phyloP scores from a whole-genome alignment of 2,797 vertebrate genomes.

The Ceryle rudis region DNA sequence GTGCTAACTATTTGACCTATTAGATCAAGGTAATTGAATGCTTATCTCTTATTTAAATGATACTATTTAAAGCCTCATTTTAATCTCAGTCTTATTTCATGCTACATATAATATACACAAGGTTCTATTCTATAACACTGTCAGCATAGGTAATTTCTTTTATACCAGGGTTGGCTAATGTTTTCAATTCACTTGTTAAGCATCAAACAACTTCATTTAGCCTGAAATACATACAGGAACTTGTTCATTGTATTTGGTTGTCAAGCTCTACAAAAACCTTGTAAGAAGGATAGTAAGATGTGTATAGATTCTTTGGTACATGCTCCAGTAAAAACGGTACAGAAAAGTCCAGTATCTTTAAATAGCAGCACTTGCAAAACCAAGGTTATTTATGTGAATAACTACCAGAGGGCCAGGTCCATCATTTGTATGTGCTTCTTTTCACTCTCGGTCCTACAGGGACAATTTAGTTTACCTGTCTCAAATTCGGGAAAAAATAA shows the following conservation, averaged over 20 bases:
- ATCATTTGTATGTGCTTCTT: neutral
- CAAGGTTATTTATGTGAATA: neutral
- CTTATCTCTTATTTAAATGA: slow-evolving; percentile 13
- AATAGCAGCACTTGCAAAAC: neutral
- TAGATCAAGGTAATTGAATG: slow-evolving; percentile 9
- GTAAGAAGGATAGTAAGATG: neutral
- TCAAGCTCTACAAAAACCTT: neutral
- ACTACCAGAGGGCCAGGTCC: neutral
- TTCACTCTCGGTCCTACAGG: neutral
- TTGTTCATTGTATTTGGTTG: neutral
- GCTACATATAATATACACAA: neutral
- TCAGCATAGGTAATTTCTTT: neutral
- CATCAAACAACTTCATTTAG: neutral
- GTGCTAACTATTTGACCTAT: neutral
- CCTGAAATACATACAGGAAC: neutral
- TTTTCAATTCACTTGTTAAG: neutral
- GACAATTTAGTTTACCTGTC: neutral
- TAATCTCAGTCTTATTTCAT: neutral
- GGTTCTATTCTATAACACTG: neutral
- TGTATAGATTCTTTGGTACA: neutral
- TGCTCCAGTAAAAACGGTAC: neutral
- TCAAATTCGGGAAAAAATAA: neutral
- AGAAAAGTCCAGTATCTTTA: neutral
- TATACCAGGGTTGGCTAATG: neutral
- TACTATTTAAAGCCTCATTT: neutral